Evolutionary conservation across 2,797 vertebrate genomes (phyloP).

Genomic region (Anguilla obscura): DNA sequence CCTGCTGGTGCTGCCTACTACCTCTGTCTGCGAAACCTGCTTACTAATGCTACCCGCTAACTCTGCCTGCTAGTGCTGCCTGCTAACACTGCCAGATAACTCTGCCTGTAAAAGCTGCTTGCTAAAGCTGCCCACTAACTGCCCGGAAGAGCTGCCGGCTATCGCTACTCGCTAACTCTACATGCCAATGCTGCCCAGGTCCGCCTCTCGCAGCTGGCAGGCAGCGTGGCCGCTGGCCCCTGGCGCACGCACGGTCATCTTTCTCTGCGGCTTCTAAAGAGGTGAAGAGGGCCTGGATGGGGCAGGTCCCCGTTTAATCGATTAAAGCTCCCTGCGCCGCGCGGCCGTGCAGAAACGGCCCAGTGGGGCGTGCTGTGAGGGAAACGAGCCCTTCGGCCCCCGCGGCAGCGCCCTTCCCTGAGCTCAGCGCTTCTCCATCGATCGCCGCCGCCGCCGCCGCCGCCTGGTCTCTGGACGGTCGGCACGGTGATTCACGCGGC

Average conservation of each 20-base stretch:
- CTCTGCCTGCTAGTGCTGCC: not conserved
- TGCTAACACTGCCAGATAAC: not conserved
- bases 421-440: not conserved
- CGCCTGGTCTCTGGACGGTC: not conserved
- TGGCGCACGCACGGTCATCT: not conserved
- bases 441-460: not conserved
- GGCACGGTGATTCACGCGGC: not conserved
- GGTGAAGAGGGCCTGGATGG: not conserved
- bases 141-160: no score
- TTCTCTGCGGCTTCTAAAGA: not conserved
- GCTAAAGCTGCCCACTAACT: no score
- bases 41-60: not conserved
- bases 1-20: not conserved
- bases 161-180: no score
- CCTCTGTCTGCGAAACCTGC: no score
- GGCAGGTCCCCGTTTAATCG: not conserved
- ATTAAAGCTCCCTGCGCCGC: not conserved
- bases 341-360: not conserved
- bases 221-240: not conserved
- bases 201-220: not conserved
- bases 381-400: not conserved
- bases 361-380: not conserved
- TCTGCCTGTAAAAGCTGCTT: no score
- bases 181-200: not conserved
- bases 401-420: not conserved